Evolutionary conservation across 2,888 invertebrate genomes (phyloP).

Genomic region (Xestia rhomboidea): DNA sequence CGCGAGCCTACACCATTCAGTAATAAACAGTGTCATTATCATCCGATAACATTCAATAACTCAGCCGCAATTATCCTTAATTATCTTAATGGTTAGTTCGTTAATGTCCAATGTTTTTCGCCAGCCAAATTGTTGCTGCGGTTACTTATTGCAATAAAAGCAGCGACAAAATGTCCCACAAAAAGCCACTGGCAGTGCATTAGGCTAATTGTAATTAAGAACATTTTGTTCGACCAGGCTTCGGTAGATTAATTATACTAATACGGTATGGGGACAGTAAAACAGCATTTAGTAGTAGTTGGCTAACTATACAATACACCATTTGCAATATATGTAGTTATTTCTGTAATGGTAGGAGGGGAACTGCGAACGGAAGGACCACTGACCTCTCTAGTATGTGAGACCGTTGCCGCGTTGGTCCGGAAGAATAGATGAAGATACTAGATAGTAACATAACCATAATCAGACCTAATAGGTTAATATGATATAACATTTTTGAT

Average conservation of each 20-base stretch:
- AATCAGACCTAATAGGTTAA: conserved; percentile 9
- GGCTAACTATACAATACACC: background rate
- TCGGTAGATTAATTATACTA: conserved; percentile 29
- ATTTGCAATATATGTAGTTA: conserved; percentile 24
- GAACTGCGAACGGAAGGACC: conserved; percentile 27
- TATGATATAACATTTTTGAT: conserved; percentile 12
- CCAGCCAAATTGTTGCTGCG: conserved; percentile 45
- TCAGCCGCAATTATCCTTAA: conserved; percentile 60
- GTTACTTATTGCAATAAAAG: conserved; percentile 54
- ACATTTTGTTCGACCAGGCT: conserved; percentile 31
- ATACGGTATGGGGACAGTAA: conserved; percentile 11
- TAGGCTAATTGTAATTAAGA: conserved; percentile 66
- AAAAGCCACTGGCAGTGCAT: conserved; percentile 51
- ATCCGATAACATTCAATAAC: conserved; percentile 62
- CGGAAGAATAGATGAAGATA: conserved; percentile 8
- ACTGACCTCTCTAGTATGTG: conserved; percentile 21
- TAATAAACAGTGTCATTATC: conserved; percentile 59
- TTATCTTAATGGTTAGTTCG: conserved; percentile 61
- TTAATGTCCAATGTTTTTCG: conserved; percentile 54
- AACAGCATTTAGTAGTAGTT: conserved; percentile 11
- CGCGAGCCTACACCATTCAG: conserved; percentile 25
- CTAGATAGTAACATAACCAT: conserved; percentile 5
- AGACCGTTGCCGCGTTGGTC: conserved; percentile 13
- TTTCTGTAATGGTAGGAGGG: conserved; percentile 8
- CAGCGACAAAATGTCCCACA: conserved; percentile 46